Evolutionary conservation across 2,797 vertebrate species (phyloP).

Genomic region (Peromyscus eremicus): DNA sequence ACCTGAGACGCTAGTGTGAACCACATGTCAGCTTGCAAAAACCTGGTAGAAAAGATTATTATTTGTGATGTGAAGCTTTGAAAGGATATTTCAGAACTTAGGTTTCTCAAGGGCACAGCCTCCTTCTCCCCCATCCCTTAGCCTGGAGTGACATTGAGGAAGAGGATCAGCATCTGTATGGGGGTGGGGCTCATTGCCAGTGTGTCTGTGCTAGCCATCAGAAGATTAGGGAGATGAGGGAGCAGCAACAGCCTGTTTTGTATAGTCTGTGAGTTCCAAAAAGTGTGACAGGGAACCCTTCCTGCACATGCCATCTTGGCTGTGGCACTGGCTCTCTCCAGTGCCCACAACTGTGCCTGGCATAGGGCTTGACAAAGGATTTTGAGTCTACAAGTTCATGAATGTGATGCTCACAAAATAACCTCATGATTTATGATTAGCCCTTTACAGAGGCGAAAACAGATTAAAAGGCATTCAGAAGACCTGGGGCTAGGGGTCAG

Average conservation of each 20-base stretch:
- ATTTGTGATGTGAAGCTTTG: not conserved
- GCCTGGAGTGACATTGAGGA: not conserved
- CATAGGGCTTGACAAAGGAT: not conserved
- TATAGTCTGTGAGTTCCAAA: not conserved
- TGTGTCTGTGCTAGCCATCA: not conserved
- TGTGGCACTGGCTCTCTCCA: not conserved
- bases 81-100: not conserved
- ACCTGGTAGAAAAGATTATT: not conserved
- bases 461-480: not conserved
- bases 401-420: not conserved
- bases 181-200: no score
- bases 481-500: not conserved
- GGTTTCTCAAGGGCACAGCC: not conserved
- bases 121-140: not conserved
- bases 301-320: not conserved
- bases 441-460: not conserved
- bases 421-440: no score
- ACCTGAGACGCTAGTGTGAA: not conserved
- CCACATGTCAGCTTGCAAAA: not conserved
- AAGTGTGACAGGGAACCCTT: not conserved
- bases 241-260: no score
- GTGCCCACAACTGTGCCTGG: not conserved
- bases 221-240: not conserved
- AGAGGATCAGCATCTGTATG: not conserved
- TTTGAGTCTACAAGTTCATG: not conserved